Base-by-base conservation (phyloP, 2,888 invertebrate species). In the Tinea trinotella region DNA sequence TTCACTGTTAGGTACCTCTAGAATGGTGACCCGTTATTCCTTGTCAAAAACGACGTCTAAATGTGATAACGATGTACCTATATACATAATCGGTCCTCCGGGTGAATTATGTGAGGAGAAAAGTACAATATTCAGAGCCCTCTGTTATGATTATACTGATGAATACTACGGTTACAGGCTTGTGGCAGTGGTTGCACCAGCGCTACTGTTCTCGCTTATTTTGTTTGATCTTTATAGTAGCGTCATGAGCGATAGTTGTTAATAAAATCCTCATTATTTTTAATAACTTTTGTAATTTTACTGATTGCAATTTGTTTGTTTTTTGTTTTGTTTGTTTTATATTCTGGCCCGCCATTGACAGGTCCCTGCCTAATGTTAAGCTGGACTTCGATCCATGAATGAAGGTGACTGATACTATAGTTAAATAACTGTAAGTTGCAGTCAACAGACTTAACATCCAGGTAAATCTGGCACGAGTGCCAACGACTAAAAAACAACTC, bases 191-290 rank as follows among this genome's bases (percentile, higher is more conserved):
- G 15, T 79, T 22, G 81, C 80, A 1, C 77, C 83, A 0, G 65
- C 79, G 10, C 74, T 72, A 10, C 63, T 85, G 15, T 84, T 84
- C 58, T 70, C 76, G 1, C 67, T 85, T 3, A 80, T 83, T 57
- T 67, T 85, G 17, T 83, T 78, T 54, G 82, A 83, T 63, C 68
- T 82, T 54, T 82, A 84, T 58, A 82, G 76, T 58, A 74, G 81
- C 54, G 79, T 81, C n/a, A 70, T 84, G 34, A 70, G 80, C 58
- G 80, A 82, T 58, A 13, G 13, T 7, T 4, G 10, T 40, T 40
- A 40, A 2, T 40, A 40, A 40, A 15, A 2, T 5, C 1, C n/a
- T 30, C 1, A 30, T 30, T 30, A n/a, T 2, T 30, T 2, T 30
- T 30, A n/a, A n/a, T 30, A 10, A 7, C 4, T 30, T 30, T 30